These are phyloP conservation scores for Phylloscopus whistleri DNA, from an alignment of 2,113 vertebrate genomes.

Conservation along the genomic window DNA sequence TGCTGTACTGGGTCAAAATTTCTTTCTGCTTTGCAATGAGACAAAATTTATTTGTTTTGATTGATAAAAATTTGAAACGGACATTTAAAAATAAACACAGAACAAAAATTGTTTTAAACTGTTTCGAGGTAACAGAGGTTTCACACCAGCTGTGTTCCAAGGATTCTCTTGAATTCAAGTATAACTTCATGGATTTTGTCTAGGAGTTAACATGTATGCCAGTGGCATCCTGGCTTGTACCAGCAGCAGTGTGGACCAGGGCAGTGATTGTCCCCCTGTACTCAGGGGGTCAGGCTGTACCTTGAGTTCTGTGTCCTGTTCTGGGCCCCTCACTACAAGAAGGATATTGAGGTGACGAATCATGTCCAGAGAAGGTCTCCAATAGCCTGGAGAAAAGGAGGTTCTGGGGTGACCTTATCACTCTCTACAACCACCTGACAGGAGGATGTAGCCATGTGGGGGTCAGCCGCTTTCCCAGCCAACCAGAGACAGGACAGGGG, in stretches of 20 bases:
- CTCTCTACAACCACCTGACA: accelerated
- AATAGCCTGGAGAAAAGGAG: not conserved
- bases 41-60: not conserved
- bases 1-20: not conserved
- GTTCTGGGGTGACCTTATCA: not conserved
- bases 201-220: not conserved
- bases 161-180: not conserved
- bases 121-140: not conserved
- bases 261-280: not conserved
- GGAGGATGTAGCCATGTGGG: too few relatives aligned
- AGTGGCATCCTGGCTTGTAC: not conserved
- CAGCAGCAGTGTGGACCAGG: not conserved
- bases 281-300: not conserved
- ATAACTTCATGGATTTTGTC: not conserved
- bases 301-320: not conserved
- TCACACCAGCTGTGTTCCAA: not conserved
- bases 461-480: accelerated
- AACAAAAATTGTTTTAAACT: not conserved
- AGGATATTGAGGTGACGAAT: not conserved
- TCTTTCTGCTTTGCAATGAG: not conserved
- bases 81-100: not conserved
- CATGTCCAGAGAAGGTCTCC: not conserved
- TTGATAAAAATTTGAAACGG: not conserved
- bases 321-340: not conserved
- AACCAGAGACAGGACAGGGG: too few relatives aligned